phyloP scores from a whole-genome alignment of 2,888 invertebrate genomes.

The Cryptocephalus primarius region DNA sequence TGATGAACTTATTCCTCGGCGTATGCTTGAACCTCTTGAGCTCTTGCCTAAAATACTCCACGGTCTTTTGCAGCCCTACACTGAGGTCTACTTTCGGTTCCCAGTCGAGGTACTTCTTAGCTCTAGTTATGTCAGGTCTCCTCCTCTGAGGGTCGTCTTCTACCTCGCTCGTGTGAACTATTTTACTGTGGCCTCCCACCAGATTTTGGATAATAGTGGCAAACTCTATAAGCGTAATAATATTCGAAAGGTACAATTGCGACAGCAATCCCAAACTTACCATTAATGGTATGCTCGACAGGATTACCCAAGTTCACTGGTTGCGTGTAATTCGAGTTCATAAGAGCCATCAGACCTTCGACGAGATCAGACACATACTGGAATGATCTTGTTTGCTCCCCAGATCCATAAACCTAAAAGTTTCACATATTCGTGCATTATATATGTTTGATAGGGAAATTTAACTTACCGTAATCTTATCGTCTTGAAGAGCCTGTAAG shows the following conservation, averaged over 20 bases:
- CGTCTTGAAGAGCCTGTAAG: slow-evolving; percentile 87
- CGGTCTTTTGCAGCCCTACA: slow-evolving; percentile 82
- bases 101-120: slow-evolving; percentile 79
- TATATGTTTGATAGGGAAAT: neutral
- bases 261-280: slow-evolving; percentile 33
- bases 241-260: neutral
- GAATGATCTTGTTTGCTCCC: slow-evolving; percentile 89
- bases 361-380: slow-evolving; percentile 97
- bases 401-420: slow-evolving; percentile 66
- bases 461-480: slow-evolving; percentile 74
- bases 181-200: slow-evolving; percentile 76
- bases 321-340: slow-evolving; percentile 86
- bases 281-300: slow-evolving; percentile 91
- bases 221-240: slow-evolving; percentile 53
- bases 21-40: slow-evolving; percentile 52
- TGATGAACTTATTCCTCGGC: slow-evolving; percentile 32
- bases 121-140: slow-evolving; percentile 86
- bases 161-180: slow-evolving; percentile 74
- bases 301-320: slow-evolving; percentile 98
- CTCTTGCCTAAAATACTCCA: slow-evolving; percentile 89
- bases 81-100: slow-evolving; percentile 75
- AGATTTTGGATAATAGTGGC: slow-evolving; percentile 74
- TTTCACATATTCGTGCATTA: too few species aligned
- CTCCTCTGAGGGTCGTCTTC: slow-evolving; percentile 95
- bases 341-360: slow-evolving; percentile 82